Conservation (phyloP, 2,113 vertebrate genomes). For the Spea multiplicata region DNA sequence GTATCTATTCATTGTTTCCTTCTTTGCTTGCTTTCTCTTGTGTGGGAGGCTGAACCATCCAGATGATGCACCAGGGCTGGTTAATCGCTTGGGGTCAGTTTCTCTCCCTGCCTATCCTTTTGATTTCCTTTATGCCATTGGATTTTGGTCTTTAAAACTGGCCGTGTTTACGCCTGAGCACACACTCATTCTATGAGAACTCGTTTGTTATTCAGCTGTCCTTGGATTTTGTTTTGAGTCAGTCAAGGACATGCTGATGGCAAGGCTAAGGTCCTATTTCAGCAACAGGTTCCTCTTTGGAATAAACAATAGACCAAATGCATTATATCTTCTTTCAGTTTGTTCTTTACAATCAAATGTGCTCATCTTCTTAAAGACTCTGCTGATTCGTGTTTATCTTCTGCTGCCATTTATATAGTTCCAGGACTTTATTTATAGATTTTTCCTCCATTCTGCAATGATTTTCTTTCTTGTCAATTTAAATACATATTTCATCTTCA, state of each 20-base stretch:
- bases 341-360: no score
- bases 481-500: no score
- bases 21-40: neutral
- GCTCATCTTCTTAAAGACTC: no score
- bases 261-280: neutral
- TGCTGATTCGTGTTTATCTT: no score
- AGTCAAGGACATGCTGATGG: neutral
- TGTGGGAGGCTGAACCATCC: neutral
- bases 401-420: no score
- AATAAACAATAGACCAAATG: neutral
- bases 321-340: no score
- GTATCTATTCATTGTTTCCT: no score
- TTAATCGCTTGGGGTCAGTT: neutral
- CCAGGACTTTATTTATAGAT: no score
- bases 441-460: no score
- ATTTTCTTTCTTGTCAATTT: no score
- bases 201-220: neutral
- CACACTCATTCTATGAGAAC: neutral
- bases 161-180: neutral
- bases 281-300: neutral
- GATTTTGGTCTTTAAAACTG: neutral
- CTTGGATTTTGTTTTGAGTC: neutral
- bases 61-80: neutral
- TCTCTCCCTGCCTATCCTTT: neutral
- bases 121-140: neutral